Conservation (phyloP, 2,113 vertebrate genomes). For the Leucopsar rothschildi region DNA sequence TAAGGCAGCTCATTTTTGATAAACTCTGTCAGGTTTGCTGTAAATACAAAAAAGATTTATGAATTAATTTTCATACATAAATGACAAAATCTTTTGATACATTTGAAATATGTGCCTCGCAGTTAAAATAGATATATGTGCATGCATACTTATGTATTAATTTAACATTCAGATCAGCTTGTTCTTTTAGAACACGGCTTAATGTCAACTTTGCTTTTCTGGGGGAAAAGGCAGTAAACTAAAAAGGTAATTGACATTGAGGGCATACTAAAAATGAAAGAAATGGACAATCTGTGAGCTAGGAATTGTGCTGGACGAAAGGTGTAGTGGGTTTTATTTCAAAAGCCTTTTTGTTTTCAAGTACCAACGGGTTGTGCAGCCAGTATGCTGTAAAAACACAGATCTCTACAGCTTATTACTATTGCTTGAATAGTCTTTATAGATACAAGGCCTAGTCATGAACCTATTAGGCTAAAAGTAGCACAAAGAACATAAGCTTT, state of each 20-base stretch:
- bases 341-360: background rate
- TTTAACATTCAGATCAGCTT: slow-evolving; percentile 31
- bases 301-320: background rate
- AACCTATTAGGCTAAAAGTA: background rate
- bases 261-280: background rate
- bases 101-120: slow-evolving; percentile 30
- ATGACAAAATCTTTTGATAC: slow-evolving; percentile 58
- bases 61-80: slow-evolving; percentile 73
- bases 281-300: background rate
- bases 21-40: slow-evolving; percentile 54
- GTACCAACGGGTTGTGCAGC: background rate
- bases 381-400: background rate
- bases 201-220: slow-evolving; percentile 23
- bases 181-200: slow-evolving; percentile 24
- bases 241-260: slow-evolving; percentile 27
- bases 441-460: background rate
- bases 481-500: background rate
- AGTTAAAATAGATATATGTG: slow-evolving; percentile 49
- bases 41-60: slow-evolving; percentile 72
- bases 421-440: background rate
- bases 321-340: background rate
- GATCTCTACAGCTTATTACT: background rate
- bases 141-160: background rate
- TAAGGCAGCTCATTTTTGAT: slow-evolving; percentile 55
- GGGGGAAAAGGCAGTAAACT: slow-evolving; percentile 11